phyloP scores from a whole-genome alignment of 2,113 vertebrate genomes.

The Paramisgurnus dabryanus region DNA sequence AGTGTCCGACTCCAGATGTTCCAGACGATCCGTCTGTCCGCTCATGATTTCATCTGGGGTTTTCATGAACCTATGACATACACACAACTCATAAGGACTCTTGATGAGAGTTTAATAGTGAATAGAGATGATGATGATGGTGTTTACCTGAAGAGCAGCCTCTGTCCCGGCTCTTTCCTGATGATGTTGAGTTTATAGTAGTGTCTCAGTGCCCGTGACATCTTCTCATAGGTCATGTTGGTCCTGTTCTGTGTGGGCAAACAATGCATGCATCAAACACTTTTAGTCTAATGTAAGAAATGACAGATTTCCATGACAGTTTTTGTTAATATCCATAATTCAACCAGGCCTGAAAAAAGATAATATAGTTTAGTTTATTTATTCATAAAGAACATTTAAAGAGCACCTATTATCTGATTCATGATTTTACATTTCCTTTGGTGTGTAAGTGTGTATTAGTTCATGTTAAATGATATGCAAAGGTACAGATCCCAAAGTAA shows the following conservation, averaged over 20 bases:
- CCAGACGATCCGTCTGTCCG: slow-evolving; percentile 91
- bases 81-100: neutral
- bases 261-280: no score
- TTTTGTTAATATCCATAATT: no score
- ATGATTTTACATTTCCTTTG: no score
- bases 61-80: slow-evolving; percentile 90
- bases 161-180: slow-evolving; percentile 97
- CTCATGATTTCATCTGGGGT: slow-evolving; percentile 99
- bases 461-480: no score
- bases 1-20: slow-evolving; percentile 94
- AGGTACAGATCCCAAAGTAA: no score
- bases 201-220: slow-evolving; percentile 98
- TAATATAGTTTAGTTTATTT: no score
- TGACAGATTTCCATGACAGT: no score
- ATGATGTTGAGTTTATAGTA: slow-evolving; percentile 99
- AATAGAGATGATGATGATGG: neutral
- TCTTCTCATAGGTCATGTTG: slow-evolving; percentile 99
- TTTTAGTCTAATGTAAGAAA: no score
- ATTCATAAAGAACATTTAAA: no score
- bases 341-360: no score
- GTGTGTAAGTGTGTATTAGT: no score
- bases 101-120: neutral
- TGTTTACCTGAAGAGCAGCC: slow-evolving; percentile 82
- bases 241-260: slow-evolving; percentile 87
- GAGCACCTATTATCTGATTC: no score